Base-by-base conservation (phyloP, 2,797 vertebrate species). In the Melanotaenia trifasciata region DNA sequence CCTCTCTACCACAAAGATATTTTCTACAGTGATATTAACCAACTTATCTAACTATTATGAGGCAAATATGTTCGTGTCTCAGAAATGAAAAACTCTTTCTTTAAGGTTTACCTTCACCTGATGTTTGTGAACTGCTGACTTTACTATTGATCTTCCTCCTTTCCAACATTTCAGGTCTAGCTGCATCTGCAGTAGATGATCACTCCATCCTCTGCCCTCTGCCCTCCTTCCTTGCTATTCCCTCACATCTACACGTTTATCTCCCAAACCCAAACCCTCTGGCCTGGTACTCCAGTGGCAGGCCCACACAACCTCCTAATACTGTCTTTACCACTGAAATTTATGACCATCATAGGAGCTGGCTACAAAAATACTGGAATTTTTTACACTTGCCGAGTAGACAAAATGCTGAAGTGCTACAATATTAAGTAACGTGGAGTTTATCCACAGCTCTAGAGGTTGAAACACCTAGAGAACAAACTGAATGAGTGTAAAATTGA, bases 131-230 rank as follows among this genome's bases (percentile, higher is more conserved):
- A 71, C 65, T 75, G 72, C 67, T 67, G 75, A 88, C 66, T 84
- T 83, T 58, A 71, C 36, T 47, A 22, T 18, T 54, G 16, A 58
- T 64, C 62, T 50, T 83, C 60, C 51, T 81, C 64, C 72, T 63
- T 72, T 60, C 59, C 54, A 5, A 56, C 78, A 58, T 83, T 81
- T 85, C 18, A 70, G 71, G 74, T 66, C 60, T 3, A 70, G 28
- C 75, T 72, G 66, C 53, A 33, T 62, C 68, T 70, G 20, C 47
- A 38, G 22, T 60, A 70, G 56, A 60, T 64, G 18, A 72, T 83
- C 81, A 76, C 86, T 91, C 88, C 79, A 72, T 91, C 89, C 74
- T 85, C 84, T 74, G 28, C 28, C 89, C 74, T 86, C 84, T 74
- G 28, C 28, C 28, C 28, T 30, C 8, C 0, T 59, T 70, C 72